These are phyloP conservation scores for Chamaea fasciata DNA, from an alignment of 2,113 vertebrate genomes.

Conservation along the genomic window DNA sequence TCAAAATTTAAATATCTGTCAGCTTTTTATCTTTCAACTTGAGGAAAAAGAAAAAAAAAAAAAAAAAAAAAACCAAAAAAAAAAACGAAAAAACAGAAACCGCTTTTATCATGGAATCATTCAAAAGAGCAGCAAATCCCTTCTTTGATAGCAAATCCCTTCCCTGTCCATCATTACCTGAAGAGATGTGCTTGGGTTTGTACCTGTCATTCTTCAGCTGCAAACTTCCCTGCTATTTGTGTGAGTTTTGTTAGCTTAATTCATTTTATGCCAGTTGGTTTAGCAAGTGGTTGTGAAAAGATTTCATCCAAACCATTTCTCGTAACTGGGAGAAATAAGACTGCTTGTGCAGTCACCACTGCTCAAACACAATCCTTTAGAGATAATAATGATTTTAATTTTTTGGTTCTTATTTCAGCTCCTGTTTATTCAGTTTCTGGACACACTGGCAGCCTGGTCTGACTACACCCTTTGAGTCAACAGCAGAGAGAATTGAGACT, in stretches of 20 bases:
- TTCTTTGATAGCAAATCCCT: neutral
- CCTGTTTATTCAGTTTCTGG: neutral
- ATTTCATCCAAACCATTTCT: neutral
- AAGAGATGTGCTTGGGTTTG: neutral
- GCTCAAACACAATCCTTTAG: neutral
- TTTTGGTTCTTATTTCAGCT: neutral
- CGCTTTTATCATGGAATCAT: neutral
- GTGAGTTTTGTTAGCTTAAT: neutral
- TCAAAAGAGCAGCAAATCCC: neutral
- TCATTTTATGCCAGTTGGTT: accelerated
- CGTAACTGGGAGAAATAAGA: neutral
- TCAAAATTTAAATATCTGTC: neutral
- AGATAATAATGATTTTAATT: neutral
- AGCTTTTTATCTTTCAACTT: neutral
- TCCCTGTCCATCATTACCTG: neutral
- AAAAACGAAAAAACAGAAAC: neutral
- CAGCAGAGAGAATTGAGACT: neutral
- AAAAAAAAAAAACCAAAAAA: too few species aligned
- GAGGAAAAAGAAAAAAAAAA: neutral
- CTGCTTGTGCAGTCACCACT: neutral
- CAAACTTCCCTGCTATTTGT: neutral
- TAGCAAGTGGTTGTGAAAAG: neutral
- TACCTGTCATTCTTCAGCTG: neutral
- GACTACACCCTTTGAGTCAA: neutral
- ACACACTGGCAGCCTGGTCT: neutral